Evolutionary conservation across 2,113 vertebrate species (phyloP).

Genomic region (Gymnocephalus cernua): DNA sequence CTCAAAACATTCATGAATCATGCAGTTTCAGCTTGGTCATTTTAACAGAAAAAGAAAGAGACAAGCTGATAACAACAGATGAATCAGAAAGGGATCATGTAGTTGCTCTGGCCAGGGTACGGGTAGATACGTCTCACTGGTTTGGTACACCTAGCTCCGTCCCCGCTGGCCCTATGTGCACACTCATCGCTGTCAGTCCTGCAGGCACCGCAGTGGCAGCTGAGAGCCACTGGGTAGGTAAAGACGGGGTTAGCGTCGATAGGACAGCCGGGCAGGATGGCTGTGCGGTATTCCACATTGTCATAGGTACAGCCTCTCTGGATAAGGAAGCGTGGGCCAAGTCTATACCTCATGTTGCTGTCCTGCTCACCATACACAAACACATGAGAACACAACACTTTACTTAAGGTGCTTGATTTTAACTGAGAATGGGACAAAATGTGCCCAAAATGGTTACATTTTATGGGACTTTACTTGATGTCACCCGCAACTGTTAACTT

Average conservation of each 20-base stretch:
- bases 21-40: background rate
- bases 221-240: constrained; percentile 91
- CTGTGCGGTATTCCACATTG: constrained; percentile 88
- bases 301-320: constrained; percentile 93
- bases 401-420: background rate
- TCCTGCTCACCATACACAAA: constrained; percentile 83
- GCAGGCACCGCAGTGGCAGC: constrained; percentile 93
- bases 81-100: constrained; percentile 69
- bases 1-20: background rate
- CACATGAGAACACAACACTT: background rate
- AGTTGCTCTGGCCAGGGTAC: constrained; percentile 67
- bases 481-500: background rate
- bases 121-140: constrained; percentile 76
- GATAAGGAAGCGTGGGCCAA: constrained; percentile 85
- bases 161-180: constrained; percentile 80
- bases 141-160: constrained; percentile 87
- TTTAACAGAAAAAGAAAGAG: background rate
- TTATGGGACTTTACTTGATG: background rate
- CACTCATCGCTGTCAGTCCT: constrained; percentile 92
- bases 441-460: background rate
- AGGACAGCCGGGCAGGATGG: constrained; percentile 90
- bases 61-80: background rate
- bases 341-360: constrained; percentile 89
- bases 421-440: background rate
- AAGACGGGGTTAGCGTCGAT: constrained; percentile 84